phyloP scores from a whole-genome alignment of 2,113 vertebrate species.

The Bujurquina vittata region DNA sequence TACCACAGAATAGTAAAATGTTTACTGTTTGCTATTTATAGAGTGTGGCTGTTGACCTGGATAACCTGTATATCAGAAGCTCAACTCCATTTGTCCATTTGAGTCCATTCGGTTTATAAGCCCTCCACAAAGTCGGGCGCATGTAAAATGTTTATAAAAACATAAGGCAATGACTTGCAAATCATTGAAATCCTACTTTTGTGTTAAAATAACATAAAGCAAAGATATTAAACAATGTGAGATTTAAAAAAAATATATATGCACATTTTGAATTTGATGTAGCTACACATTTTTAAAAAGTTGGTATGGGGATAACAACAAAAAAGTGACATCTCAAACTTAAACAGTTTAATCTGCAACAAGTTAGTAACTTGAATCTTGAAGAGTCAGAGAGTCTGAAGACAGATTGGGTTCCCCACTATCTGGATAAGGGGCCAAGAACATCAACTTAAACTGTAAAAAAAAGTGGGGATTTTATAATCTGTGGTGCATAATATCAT shows the following conservation, averaged over 20 bases:
- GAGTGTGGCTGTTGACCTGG: constrained; percentile 50
- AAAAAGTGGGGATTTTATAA: neutral
- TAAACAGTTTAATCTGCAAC: neutral
- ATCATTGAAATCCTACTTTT: neutral
- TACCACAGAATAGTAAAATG: constrained; percentile 53
- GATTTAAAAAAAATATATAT: neutral
- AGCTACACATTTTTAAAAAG: neutral
- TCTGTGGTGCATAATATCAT: neutral
- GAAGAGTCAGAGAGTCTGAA: neutral
- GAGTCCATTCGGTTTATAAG: constrained; percentile 43
- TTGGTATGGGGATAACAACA: neutral
- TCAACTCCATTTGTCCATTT: neutral
- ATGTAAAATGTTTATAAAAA: neutral
- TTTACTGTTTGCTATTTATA: constrained; percentile 67
- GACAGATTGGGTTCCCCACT: no score
- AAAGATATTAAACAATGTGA: rapidly evolving
- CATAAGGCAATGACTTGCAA: neutral
- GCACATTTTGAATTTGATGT: neutral
- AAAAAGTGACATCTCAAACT: neutral
- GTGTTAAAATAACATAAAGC: neutral
- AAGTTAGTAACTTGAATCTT: neutral
- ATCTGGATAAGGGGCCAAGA: no score
- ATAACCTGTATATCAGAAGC: constrained; percentile 51
- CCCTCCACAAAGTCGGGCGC: constrained; percentile 12
- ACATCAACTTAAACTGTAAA: neutral